Base-by-base conservation (phyloP, 2,113 vertebrate species). In the Bungarus multicinctus region DNA sequence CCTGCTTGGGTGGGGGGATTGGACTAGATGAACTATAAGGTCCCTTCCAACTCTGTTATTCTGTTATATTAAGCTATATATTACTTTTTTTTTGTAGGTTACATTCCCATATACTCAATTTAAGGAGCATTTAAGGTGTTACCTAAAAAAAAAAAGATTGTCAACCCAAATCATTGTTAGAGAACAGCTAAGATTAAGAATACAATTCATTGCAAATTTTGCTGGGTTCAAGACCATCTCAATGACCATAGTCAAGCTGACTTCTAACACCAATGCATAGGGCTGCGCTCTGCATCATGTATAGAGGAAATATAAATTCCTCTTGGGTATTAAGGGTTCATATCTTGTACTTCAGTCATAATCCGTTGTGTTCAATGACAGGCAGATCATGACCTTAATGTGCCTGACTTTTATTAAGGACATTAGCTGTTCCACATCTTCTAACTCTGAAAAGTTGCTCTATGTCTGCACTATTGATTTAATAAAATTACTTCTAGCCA, bases 401-500 rank as follows among this genome's bases (percentile, higher is more conserved):
- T 39, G 23, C 22, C 12, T 58, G 9, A 54, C 54, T 89, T 57
- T 89, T 45, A 45, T 89, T 39, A 89, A 43, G 43, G 53, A 89
- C 52, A 57, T 45, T 45, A 89, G 54, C 54, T 58, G 53, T 58
- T 58, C 88, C 54, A 58, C 34, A 89, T 89, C 58, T 89, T 45
- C 54, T 89, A 58, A 89, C 25, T 55, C 88, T 89, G 88, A 89
- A 57, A 5, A 57, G 34, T 89, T 5, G 39, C 34, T 58, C 34
- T 89, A 58, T 11, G 25, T 89, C 34, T 43, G 54, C 34, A 23
- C 54, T 89, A 58, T 58, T 58, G 88, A 58, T 89, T 89, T 88
- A 88, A 88, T 88, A 88, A 88, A n/a, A 88, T 55, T 88, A 88
- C 88, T 89, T 89, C 53, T 57, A 89, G n/a, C 53, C 88, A 57